Evolutionary conservation across 2,113 vertebrate genomes (phyloP), one percentile per base, ranked within the genome.

Genomic region (Axis porcinus): DNA sequence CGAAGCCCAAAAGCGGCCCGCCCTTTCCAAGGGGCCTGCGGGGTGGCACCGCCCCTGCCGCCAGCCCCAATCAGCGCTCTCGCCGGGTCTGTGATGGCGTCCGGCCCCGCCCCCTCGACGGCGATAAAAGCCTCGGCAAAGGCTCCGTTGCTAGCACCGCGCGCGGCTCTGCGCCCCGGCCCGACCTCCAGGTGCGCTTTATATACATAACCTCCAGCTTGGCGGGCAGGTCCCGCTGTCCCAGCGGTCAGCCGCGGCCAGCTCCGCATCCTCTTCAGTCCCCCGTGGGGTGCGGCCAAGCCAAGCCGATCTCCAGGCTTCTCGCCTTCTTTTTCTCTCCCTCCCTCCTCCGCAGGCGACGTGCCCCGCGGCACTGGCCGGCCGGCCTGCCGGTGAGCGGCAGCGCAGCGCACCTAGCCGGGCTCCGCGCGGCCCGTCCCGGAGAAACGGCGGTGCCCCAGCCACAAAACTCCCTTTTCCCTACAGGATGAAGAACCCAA

Each of bases 401-500:
- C 45, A 1, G 78, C 62, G n/a, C 92, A 27, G 90, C 47, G 67
- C 79, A 8, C 40, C 62, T 50, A 2, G 82, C 47, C 47, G 15
- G 36, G 70, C 21, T 76, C 10, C 23, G 33, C 43, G 28, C 4
- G 21, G 19, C 67, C 11, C 28, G 23, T 17, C 60, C 57, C 21
- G 0, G 16, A 27, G 93, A 15, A 5, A 84, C 33, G 4, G 60
- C 30, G 8, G 52, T 33, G 6, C 64, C 30, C 27, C 28, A 36
- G 36, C 21, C 70, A 2, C 27, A 5, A 14, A n/a, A 21, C 81
- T 60, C 64, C 6, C 7, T 28, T 43, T 67, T 54, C 54, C 6
- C 13, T 1, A 2, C 52, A 97, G 55, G 87, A 99, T 99, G 99
- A 99, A 99, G 97, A 99, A 98, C 85, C 74, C 97, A 0, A 98